Evolutionary conservation across 2,113 vertebrate genomes (phyloP), one percentile per base, ranked within the genome.

Genomic region (Paramormyrops kingsleyae): DNA sequence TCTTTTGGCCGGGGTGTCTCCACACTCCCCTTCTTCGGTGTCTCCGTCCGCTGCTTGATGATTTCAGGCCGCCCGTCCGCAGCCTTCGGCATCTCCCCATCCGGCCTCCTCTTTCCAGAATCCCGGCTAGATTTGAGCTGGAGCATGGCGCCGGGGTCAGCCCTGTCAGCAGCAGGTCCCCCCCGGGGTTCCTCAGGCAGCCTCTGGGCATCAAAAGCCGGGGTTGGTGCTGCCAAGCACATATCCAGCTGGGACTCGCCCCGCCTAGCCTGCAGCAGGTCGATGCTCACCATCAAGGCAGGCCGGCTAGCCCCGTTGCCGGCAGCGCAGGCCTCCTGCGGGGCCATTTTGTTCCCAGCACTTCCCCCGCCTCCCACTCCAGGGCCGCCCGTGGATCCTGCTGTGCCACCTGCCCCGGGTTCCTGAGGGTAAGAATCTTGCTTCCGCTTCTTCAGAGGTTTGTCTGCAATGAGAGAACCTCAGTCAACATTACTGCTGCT

Each of bases 371-470:
- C 92, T 15, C 94, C 94, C 27, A 92, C 88, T 90, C 95, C 94
- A 93, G 95, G 96, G 93, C 96, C 96, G 92, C 97, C 97, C 42
- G 80, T 93, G 47, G 92, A 87, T 42, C 94, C 94, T 0, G 91
- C 93, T 3, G 93, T 91, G 24, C 93, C 94, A 2, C 90, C 94
- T 77, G 92, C 93, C 93, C 97, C 98, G 90, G 94, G 96, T 95
- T 99, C 98, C 93, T 96, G 98, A 93, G 98, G 98, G 92, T 98
- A 99, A 13, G 98, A 98, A 96, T 99, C 98, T 95, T 99, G 98
- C 91, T 98, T 99, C 92, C 98, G 96, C 94, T 99, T 98, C 95
- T 99, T 99, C 93, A 99, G 96, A 93, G 98, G 98, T 93, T 99
- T 99, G 95, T 99, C 98, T 99, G 94, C 47, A 95, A 95, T 90